Conservation (phyloP, 2,113 vertebrate species). For the Laterallus jamaicensis region DNA sequence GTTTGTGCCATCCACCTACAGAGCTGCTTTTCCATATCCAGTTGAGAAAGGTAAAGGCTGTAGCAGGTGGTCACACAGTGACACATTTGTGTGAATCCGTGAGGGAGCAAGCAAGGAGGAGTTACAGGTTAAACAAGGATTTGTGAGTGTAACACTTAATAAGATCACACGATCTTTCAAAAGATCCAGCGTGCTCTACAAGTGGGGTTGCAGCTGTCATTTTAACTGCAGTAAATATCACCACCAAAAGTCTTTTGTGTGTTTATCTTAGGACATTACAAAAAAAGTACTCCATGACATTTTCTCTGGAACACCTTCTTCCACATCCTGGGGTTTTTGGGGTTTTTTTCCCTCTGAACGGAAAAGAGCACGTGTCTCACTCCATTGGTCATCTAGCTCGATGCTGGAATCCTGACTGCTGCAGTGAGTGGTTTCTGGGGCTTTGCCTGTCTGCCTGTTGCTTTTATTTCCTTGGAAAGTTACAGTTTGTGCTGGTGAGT, state of each 20-base stretch:
- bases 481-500: background rate
- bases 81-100: background rate
- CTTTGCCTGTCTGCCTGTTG: background rate
- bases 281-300: background rate
- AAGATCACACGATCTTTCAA: background rate
- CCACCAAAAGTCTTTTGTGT: background rate
- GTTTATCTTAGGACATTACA: background rate
- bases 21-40: background rate
- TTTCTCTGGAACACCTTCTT: background rate
- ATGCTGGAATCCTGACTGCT: background rate
- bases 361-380: background rate
- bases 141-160: background rate
- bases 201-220: rapidly evolving
- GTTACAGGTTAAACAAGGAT: background rate
- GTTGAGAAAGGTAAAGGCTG: background rate
- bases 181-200: background rate
- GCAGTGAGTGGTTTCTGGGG: background rate
- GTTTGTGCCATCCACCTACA: rapidly evolving
- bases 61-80: background rate
- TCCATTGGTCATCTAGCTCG: rapidly evolving
- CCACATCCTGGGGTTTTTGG: background rate
- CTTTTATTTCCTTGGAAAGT: conserved; percentile 23
- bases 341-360: background rate
- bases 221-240: background rate
- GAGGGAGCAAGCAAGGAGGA: background rate